These are phyloP conservation scores for Smithornis capensis DNA, from an alignment of 2,113 vertebrate genomes.

Conservation along the genomic window DNA sequence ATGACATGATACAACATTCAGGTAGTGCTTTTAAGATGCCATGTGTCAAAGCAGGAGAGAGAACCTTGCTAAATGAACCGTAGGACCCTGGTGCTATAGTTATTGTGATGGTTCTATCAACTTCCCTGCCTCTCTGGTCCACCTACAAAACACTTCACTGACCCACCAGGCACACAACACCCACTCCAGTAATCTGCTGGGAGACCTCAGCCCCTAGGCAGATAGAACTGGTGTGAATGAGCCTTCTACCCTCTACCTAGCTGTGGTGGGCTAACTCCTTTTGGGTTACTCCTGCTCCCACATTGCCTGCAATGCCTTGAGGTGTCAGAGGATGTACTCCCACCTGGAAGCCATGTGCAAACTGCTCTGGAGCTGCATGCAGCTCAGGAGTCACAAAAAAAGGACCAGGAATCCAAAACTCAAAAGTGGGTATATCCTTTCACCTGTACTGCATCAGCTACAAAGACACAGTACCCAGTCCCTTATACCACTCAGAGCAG, in stretches of 20 bases:
- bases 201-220: not conserved
- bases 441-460: not conserved
- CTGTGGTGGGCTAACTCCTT: not conserved
- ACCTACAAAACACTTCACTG: not conserved
- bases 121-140: not conserved
- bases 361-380: not conserved
- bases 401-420: not conserved
- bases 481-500: not conserved
- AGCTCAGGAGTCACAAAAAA: not conserved
- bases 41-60: not conserved
- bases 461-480: not conserved
- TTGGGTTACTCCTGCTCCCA: accelerated
- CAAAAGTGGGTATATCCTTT: not conserved
- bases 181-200: not conserved
- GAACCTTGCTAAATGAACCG: not conserved
- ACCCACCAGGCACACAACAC: accelerated
- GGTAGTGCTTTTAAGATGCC: not conserved
- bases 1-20: not conserved
- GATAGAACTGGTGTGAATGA: not conserved
- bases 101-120: not conserved
- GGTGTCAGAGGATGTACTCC: accelerated
- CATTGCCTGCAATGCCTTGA: not conserved
- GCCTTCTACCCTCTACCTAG: not conserved
- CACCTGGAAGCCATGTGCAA: not conserved
- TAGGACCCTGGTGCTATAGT: not conserved